Percentiles rank a stretch among this genome's conserved stretches.
phyloP scores from a whole-genome alignment of 2,888 invertebrate species.

The Drosophila seclusa region DNA sequence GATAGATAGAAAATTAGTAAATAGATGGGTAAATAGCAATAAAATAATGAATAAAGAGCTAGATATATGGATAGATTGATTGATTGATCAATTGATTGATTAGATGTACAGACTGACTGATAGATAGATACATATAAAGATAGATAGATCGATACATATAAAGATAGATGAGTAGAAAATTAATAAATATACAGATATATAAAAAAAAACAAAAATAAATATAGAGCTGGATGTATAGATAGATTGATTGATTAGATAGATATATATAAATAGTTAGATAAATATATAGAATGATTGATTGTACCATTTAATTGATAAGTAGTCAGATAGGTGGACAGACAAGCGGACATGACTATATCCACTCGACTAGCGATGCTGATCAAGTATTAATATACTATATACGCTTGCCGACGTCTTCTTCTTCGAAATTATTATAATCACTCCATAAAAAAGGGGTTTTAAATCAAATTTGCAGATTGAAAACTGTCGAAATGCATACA shows the following conservation, averaged over 20 bases:
- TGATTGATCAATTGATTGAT: neutral
- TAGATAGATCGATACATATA: no score
- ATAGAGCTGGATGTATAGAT: neutral
- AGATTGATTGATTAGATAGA: neutral
- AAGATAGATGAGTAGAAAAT: no score
- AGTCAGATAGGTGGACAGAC: neutral
- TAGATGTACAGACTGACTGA: neutral
- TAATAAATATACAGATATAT: no score
- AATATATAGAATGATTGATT: no score
- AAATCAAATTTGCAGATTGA: neutral
- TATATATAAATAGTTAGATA: no score
- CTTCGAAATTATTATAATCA: neutral
- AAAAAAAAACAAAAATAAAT: neutral
- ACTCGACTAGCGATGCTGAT: neutral
- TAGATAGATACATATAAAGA: no score
- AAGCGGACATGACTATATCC: neutral
- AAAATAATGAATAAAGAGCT: fast-evolving
- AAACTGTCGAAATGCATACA: no score
- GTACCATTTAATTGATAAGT: fast-evolving
- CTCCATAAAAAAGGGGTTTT: neutral
- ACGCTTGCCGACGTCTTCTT: neutral
- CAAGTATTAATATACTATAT: neutral
- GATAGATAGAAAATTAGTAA: no score
- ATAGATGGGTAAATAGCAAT: no score
- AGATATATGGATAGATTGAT: neutral